Base-by-base conservation (phyloP, 2,797 vertebrate genomes). In the Halcyon leucocephala region DNA sequence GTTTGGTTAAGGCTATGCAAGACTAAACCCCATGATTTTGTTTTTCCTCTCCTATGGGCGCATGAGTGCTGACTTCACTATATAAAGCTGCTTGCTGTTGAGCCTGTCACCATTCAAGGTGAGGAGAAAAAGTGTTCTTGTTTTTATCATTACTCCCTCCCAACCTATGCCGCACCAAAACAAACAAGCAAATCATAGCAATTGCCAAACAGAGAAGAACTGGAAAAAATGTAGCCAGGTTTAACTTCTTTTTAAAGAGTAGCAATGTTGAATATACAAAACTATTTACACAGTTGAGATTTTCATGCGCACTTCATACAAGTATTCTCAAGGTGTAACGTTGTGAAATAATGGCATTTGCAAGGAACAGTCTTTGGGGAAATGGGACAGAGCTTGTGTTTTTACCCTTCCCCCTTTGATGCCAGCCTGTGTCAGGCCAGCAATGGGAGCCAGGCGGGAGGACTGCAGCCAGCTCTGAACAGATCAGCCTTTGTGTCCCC, bases 401-500 rank as follows among this genome's bases (percentile, higher is more conserved):
- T 76, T 55, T 17, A 33, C 86, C 83, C 74, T 86, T 80, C 92
- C 51, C 80, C 55, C 77, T 51, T 81, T 5, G 42, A 69, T 0
- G 15, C 67, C 93, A 82, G 78, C 76, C 84, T n/a, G 37, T 74
- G 84, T 84, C 69, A 57, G 76, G 74, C 66, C 66, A 24, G 82
- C 1, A 2, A 31, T 41, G 22, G 71, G 78, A 82, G 58, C 76
- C 54, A 74, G 67, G 58, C 41, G 0, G 31, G 57, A 71, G 80
- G 80, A 78, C n/a, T 7, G 33, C 1, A 0, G 71, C 91, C 94
- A 94, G 90, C 48, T 89, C 88, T 42, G 71, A 95, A 97, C 93
- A 97, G 83, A 90, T 65, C 9, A 0, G 81, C 74, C 86, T 97
- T 96, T 97, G 95, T 97, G 78, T 93, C 57, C 55, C 26, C 41